Evolutionary conservation across 1,140 invertebrate species (phyloP).

Genomic region (Neotoxoptera formosana): DNA sequence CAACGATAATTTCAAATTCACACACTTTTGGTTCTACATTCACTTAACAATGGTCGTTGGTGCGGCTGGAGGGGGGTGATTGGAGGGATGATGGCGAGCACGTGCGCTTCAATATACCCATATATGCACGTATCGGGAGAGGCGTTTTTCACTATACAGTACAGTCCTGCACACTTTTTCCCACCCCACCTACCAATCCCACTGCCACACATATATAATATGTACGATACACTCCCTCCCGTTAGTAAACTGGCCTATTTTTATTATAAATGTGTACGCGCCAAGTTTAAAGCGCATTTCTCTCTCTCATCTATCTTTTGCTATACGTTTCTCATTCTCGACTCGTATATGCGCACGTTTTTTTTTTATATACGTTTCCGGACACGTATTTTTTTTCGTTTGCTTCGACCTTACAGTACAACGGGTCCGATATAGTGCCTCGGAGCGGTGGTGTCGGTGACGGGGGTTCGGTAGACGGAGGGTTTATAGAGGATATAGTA

Average conservation of each 20-base stretch:
- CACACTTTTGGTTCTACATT: conserved; percentile 3
- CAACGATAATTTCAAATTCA: not conserved
- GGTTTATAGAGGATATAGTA: conserved; percentile 46
- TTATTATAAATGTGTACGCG: conserved; percentile 22
- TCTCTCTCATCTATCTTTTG: not conserved
- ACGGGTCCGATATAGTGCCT: conserved; percentile 44
- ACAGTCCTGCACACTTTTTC: not conserved
- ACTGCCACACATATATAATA: not conserved
- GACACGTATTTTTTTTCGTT: conserved; percentile 48
- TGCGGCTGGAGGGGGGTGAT: not conserved
- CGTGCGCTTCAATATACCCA: not conserved
- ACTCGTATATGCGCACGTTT: conserved; percentile 17
- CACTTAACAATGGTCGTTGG: not conserved
- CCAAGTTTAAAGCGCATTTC: conserved; percentile 26
- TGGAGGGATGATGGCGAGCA: not conserved
- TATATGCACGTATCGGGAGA: not conserved
- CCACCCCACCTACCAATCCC: not conserved
- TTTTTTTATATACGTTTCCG: conserved; percentile 42
- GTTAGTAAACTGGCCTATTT: conserved; percentile 36
- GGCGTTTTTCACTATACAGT: conserved; percentile 1
- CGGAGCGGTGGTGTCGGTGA: not conserved
- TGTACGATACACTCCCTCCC: not conserved
- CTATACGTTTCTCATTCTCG: conserved; percentile 27
- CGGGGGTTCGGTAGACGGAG: not conserved
- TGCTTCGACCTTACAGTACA: conserved; percentile 26